These are phyloP conservation scores for Zelleria hepariella DNA, from an alignment of 2,888 invertebrate species.

Conservation along the genomic window DNA sequence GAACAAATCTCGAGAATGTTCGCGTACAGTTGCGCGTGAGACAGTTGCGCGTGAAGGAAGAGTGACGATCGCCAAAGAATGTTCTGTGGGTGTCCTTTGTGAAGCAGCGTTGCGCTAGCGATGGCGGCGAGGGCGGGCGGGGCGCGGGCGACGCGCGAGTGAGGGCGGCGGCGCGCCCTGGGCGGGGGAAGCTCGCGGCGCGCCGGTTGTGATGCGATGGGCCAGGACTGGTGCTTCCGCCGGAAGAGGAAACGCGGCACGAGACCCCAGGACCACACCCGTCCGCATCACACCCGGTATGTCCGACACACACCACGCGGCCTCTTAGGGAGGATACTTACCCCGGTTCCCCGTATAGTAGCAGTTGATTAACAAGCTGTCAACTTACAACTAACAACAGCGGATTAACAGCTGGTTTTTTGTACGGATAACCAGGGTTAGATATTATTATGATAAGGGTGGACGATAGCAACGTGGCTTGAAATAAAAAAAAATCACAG, in stretches of 20 bases:
- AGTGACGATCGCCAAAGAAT: neutral
- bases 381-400: too few species aligned
- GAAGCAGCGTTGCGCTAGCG: constrained; percentile 2
- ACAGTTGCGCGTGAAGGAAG: neutral
- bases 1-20: neutral
- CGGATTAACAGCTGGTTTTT: too few species aligned
- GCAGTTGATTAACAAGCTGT: too few species aligned
- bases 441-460: too few species aligned
- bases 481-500: too few species aligned
- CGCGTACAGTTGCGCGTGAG: neutral
- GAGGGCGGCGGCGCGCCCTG: constrained; percentile 47
- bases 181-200: constrained; percentile 68
- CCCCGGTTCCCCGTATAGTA: too few species aligned
- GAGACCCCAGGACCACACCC: constrained; percentile 73
- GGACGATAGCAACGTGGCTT: too few species aligned
- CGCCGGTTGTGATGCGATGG: constrained; percentile 75
- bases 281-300: constrained; percentile 74
- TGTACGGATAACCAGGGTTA: too few species aligned
- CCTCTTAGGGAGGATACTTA: too few species aligned
- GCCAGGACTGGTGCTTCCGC: constrained; percentile 82
- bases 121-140: constrained; percentile 6
- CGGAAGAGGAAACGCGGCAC: constrained; percentile 79
- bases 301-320: constrained; percentile 7
- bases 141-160: constrained; percentile 26
- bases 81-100: neutral